Percentiles rank a stretch among this genome's conserved stretches.
Conservation (phyloP, 2,888 invertebrate genomes). For the Drosophila nr. fundita region DNA sequence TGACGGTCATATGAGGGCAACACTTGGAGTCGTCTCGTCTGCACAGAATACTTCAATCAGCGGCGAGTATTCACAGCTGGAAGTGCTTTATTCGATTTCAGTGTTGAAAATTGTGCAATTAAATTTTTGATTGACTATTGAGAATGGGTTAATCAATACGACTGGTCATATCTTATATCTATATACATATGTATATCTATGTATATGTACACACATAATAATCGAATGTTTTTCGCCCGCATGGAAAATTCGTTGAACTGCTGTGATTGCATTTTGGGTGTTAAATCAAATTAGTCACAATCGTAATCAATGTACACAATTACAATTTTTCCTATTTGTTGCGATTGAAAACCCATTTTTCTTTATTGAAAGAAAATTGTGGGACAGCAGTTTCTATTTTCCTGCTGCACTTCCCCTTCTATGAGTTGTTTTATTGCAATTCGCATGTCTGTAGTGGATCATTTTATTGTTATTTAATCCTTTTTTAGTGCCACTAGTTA, state of each 20-base stretch:
- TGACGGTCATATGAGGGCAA: conserved; percentile 60
- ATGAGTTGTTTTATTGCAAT: conserved; percentile 4
- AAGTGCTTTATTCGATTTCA: conserved; percentile 43
- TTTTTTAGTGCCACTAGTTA: conserved; percentile 53
- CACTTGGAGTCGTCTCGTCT: conserved; percentile 11
- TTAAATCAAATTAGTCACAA: conserved; percentile 66
- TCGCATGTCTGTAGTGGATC: conserved; percentile 38
- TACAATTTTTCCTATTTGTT: conserved; percentile 38
- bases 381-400: conserved; percentile 6
- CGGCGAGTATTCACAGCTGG: conserved; percentile 32
- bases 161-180: conserved; percentile 18
- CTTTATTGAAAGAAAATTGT: conserved; percentile 46
- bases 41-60: conserved; percentile 62
- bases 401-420: neutral
- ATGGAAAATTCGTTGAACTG: conserved; percentile 8
- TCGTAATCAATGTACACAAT: conserved; percentile 65
- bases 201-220: conserved; percentile 11
- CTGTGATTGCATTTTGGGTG: conserved; percentile 36
- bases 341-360: conserved; percentile 61
- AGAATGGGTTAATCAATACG: conserved; percentile 58
- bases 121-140: conserved; percentile 56
- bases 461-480: conserved; percentile 72
- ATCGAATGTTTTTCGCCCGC: conserved; percentile 33
- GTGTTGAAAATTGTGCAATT: conserved; percentile 60
- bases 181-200: neutral